Conservation (phyloP, 2,888 invertebrate species). For the Eumacrocentrus americanus region DNA sequence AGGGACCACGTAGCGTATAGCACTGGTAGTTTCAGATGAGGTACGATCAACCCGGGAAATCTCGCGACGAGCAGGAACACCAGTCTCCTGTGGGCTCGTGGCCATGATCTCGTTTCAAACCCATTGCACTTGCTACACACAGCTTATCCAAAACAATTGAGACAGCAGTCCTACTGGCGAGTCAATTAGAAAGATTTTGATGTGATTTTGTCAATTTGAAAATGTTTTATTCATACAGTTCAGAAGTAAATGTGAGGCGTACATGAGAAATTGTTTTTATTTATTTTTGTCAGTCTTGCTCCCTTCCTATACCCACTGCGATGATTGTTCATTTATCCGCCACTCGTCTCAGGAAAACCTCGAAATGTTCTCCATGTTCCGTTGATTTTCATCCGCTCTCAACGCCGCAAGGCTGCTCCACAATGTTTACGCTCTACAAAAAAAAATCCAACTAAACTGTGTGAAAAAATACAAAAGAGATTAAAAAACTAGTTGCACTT, state of each 20-base stretch:
- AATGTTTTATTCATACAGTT: too few species aligned
- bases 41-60: slow-evolving; percentile 53
- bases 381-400: background rate
- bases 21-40: slow-evolving; percentile 51
- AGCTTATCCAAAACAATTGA: too few species aligned
- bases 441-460: background rate
- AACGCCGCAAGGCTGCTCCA: background rate
- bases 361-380: background rate
- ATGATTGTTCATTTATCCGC: slow-evolving; percentile 4
- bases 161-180: too few species aligned
- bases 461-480: background rate
- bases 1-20: slow-evolving; percentile 42
- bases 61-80: slow-evolving; percentile 36
- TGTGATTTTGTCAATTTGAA: too few species aligned
- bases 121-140: too few species aligned
- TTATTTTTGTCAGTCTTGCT: too few species aligned
- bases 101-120: too few species aligned
- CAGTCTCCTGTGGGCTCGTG: too few species aligned
- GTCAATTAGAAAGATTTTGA: too few species aligned
- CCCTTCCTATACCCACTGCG: background rate
- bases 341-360: background rate
- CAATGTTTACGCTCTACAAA: background rate
- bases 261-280: too few species aligned
- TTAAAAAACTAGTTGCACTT: background rate
- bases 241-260: too few species aligned